Conservation (phyloP, 2,113 vertebrate species). For the Phrynosoma blainvillii region DNA sequence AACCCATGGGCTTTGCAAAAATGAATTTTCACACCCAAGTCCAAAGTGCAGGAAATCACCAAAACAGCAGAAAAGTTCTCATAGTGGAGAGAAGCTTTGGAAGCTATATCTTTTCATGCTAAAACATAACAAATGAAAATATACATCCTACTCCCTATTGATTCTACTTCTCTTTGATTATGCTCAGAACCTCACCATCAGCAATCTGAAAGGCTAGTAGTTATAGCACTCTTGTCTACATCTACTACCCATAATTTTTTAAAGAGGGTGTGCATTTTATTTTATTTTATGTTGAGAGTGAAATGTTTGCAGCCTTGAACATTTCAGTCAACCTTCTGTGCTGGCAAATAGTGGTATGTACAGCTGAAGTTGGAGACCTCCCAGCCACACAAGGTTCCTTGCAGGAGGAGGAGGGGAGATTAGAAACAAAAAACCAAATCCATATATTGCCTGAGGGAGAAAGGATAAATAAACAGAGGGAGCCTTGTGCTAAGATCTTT, state of each 20-base stretch:
- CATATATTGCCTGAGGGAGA: conserved; percentile 59
- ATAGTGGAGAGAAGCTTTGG: too few species aligned
- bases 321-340: background rate
- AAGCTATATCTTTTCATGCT: too few species aligned
- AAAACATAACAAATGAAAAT: too few species aligned
- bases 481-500: conserved; percentile 32
- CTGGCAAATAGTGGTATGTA: background rate
- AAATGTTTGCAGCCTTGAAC: background rate
- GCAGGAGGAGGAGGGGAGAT: conserved; percentile 11
- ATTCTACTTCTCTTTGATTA: background rate
- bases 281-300: background rate
- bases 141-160: too few species aligned
- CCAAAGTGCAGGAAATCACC: too few species aligned
- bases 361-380: conserved; percentile 32
- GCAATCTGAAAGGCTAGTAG: background rate
- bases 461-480: conserved; percentile 47
- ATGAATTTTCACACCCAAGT: too few species aligned
- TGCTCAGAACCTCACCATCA: background rate
- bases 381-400: conserved; percentile 26
- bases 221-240: background rate
- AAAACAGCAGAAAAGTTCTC: too few species aligned
- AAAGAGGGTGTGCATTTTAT: background rate
- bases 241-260: background rate
- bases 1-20: too few species aligned
- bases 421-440: conserved; percentile 49